Evolutionary conservation across 1,140 invertebrate species (phyloP).

Genomic region (Stegodyphus dumicola): DNA sequence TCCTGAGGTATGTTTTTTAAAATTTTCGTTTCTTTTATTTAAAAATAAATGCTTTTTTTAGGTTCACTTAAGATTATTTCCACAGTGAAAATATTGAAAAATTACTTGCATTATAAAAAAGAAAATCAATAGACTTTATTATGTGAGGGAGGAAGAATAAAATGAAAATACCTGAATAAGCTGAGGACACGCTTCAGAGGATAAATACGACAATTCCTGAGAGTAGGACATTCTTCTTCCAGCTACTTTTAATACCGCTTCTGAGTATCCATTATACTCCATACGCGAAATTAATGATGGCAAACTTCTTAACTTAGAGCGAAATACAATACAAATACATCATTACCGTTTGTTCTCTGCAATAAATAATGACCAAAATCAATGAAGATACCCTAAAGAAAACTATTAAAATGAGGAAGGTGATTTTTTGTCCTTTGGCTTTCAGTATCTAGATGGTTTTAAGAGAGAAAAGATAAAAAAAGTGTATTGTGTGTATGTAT

Average conservation of each 20-base stretch:
- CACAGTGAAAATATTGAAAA: no score
- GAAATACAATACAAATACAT: conserved; percentile 7
- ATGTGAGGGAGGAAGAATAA: neutral
- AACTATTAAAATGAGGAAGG: neutral
- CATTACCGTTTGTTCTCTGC: neutral
- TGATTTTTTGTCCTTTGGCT: neutral
- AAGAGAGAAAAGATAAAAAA: no score
- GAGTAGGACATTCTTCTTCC: no score
- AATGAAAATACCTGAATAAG: neutral
- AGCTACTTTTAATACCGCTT: neutral
- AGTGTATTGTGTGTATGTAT: no score
- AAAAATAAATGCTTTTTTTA: no score
- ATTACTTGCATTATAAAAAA: neutral
- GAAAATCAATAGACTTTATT: neutral
- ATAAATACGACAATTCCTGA: no score
- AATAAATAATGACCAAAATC: conserved; percentile 1
- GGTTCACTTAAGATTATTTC: no score
- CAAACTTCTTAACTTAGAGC: conserved; percentile 7
- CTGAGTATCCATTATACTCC: neutral
- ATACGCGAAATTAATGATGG: conserved; percentile 7
- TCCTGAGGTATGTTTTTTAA: no score
- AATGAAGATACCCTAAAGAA: neutral
- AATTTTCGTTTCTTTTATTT: no score
- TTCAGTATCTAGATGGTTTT: neutral
- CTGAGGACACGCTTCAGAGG: no score